These are phyloP conservation scores for Drosophila takahashii DNA, from an alignment of 1,140 invertebrate genomes.

Conservation along the genomic window DNA sequence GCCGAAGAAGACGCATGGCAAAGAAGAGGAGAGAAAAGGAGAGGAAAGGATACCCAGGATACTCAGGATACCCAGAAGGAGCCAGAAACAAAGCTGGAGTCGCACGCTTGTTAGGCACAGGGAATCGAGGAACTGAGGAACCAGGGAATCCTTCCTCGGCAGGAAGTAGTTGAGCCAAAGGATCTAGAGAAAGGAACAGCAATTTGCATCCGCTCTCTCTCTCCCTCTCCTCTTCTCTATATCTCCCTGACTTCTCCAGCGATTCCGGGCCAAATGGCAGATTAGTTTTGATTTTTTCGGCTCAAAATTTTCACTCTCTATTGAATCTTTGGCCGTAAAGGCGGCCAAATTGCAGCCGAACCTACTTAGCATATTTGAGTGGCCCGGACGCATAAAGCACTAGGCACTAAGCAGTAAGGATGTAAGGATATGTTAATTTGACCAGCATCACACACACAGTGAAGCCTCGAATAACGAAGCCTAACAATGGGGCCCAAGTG, in stretches of 20 bases:
- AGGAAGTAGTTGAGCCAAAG: constrained; percentile 72
- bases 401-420: constrained; percentile 49
- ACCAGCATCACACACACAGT: constrained; percentile 39
- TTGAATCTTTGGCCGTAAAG: constrained; percentile 77
- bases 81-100: constrained; percentile 45
- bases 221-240: not conserved
- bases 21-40: not conserved
- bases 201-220: constrained; percentile 63
- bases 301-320: constrained; percentile 55
- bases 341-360: constrained; percentile 78
- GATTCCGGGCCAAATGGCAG: constrained; percentile 71
- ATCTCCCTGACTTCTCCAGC: not conserved
- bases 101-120: constrained; percentile 72
- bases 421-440: constrained; percentile 80
- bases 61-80: constrained; percentile 3
- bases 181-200: constrained; percentile 34
- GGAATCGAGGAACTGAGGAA: constrained; percentile 9
- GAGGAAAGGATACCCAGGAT: not conserved
- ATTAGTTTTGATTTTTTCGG: constrained; percentile 80
- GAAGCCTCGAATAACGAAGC: constrained; percentile 58
- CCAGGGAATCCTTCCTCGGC: constrained; percentile 14
- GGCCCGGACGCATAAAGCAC: constrained; percentile 59
- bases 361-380: constrained; percentile 81
- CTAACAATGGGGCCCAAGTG: constrained; percentile 80
- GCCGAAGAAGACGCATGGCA: constrained; percentile 39